Percentiles rank a stretch among this genome's conserved stretches.
Evolutionary conservation across 2,797 vertebrate species (phyloP).

Genomic region (Morus bassanus): DNA sequence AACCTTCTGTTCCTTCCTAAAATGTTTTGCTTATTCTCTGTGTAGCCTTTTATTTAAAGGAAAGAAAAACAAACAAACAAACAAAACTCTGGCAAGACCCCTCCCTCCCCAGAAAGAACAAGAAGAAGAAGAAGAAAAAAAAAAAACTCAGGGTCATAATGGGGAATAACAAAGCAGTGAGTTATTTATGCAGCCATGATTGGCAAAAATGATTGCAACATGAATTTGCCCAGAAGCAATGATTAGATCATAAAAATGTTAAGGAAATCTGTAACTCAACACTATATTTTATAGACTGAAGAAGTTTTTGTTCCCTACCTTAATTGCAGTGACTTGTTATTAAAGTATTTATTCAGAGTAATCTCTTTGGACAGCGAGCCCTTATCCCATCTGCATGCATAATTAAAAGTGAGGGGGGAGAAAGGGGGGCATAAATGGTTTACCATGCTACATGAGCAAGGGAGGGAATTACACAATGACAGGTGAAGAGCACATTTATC

Average conservation of each 20-base stretch:
- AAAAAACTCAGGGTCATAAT: slow-evolving; percentile 58
- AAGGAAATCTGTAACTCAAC: slow-evolving; percentile 72
- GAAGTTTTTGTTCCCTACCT: slow-evolving; percentile 63
- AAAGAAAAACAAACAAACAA: not conserved
- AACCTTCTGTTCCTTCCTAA: slow-evolving; percentile 16
- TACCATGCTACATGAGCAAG: slow-evolving; percentile 57
- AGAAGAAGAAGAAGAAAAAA: not conserved
- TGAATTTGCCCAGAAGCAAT: slow-evolving; percentile 72
- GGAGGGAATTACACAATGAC: slow-evolving; percentile 63
- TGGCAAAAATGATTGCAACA: slow-evolving; percentile 74
- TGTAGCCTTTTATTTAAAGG: not conserved
- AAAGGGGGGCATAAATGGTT: slow-evolving; percentile 50
- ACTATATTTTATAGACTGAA: slow-evolving; percentile 70
- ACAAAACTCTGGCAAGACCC: not conserved
- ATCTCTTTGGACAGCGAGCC: slow-evolving; percentile 70
- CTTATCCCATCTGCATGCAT: slow-evolving; percentile 63
- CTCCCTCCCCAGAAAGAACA: not conserved
- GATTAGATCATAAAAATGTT: slow-evolving; percentile 74
- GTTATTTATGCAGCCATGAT: slow-evolving; percentile 73
- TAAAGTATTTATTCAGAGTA: slow-evolving; percentile 72
- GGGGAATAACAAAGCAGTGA: slow-evolving; percentile 69
- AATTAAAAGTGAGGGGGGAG: slow-evolving; percentile 66
- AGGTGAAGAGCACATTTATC: slow-evolving; percentile 61
- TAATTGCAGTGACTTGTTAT: slow-evolving; percentile 68
- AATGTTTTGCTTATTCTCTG: not conserved